Conservation (phyloP, 2,113 vertebrate species). For the Triplophysa tibetana region DNA sequence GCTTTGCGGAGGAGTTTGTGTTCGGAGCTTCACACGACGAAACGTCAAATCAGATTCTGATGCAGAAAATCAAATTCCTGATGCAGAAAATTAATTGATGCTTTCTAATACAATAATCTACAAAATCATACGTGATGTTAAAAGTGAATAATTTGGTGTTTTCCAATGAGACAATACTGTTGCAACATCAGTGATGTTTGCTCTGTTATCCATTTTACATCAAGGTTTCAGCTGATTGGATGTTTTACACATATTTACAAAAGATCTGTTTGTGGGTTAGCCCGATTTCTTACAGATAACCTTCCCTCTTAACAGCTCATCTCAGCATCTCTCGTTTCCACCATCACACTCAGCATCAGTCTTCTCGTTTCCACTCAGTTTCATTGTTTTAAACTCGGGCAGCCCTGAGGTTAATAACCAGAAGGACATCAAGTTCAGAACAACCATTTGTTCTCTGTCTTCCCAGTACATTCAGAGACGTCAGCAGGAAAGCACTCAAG, state of each 20-base stretch:
- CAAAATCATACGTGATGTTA: not conserved
- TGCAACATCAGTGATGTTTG: not conserved
- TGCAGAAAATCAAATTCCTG: not conserved
- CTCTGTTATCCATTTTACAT: no score
- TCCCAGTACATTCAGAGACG: conserved; percentile 83
- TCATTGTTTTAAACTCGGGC: conserved; percentile 1
- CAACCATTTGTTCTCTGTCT: not conserved
- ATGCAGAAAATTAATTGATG: conserved; percentile 5
- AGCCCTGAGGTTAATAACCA: conserved; percentile 3
- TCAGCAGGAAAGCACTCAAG: conserved; percentile 93
- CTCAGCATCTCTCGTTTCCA: not conserved
- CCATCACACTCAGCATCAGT: conserved; percentile 4
- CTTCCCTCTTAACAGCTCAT: not conserved
- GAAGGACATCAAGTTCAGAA: conserved; percentile 27
- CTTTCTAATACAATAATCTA: not conserved
- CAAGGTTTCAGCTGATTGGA: no score
- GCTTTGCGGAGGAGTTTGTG: not conserved
- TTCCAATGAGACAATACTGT: not conserved
- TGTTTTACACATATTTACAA: no score
- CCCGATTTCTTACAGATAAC: no score
- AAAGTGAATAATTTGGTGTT: not conserved
- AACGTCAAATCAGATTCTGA: not conserved
- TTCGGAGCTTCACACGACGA: not conserved
- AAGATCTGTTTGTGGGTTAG: no score
- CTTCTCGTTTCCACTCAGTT: not conserved